Evolutionary conservation across 2,888 invertebrate species (phyloP).

Genomic region (Philereme transversata): DNA sequence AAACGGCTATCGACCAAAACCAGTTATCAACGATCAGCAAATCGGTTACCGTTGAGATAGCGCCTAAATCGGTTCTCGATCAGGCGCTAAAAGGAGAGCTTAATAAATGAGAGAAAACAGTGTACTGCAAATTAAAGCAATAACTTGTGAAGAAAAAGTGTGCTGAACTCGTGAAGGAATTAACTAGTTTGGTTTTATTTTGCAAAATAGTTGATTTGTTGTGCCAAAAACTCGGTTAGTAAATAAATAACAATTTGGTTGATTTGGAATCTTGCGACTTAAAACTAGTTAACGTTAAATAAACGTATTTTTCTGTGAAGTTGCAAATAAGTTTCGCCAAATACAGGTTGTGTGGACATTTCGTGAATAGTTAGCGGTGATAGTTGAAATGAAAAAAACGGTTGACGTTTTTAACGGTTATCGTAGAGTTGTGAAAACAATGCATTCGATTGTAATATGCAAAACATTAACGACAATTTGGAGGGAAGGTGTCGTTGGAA

Average conservation of each 20-base stretch:
- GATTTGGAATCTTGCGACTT: too few relatives aligned
- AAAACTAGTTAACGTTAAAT: too few relatives aligned
- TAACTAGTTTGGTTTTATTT: too few relatives aligned
- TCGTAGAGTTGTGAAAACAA: background rate
- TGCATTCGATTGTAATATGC: background rate
- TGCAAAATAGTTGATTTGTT: too few relatives aligned
- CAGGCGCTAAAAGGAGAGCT: slow-evolving; percentile 70
- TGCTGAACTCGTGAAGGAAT: too few relatives aligned
- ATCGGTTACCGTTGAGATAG: slow-evolving; percentile 78
- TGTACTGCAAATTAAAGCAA: background rate
- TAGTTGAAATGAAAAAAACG: background rate
- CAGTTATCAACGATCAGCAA: slow-evolving; percentile 77
- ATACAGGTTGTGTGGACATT: slow-evolving; percentile 27
- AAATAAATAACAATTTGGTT: too few relatives aligned
- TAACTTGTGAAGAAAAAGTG: background rate
- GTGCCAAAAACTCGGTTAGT: too few relatives aligned
- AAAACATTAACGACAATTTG: background rate
- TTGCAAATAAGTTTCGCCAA: slow-evolving; percentile 28
- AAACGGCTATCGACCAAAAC: slow-evolving; percentile 46
- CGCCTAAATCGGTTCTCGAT: slow-evolving; percentile 70
- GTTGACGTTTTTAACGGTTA: background rate
- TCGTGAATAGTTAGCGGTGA: slow-evolving; percentile 8
- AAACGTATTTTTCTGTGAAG: background rate
- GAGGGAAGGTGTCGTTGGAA: background rate
- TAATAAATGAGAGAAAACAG: slow-evolving; percentile 43